Percentiles rank a stretch among this genome's conserved stretches.
Evolutionary conservation across 2,113 vertebrate genomes (phyloP).

Genomic region (Rhinichthys klamathensis): DNA sequence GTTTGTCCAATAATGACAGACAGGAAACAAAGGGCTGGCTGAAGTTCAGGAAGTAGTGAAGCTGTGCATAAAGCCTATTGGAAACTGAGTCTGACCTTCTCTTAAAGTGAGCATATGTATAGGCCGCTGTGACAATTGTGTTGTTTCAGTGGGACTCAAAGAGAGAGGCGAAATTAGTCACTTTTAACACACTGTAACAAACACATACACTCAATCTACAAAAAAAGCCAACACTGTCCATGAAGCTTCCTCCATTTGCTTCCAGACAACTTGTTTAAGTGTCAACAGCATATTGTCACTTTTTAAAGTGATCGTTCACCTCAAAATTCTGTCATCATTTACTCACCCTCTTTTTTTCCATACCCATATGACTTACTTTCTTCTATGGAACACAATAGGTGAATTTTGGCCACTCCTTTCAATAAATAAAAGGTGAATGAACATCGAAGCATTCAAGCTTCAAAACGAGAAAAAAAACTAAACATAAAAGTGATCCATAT

Average conservation of each 20-base stretch:
- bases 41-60: too few species aligned
- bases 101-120: background rate
- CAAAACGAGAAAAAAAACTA: background rate
- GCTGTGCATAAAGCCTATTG: too few species aligned
- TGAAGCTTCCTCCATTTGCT: background rate
- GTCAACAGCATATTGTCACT: background rate
- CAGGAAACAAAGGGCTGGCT: too few species aligned
- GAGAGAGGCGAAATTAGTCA: background rate
- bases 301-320: background rate
- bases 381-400: background rate
- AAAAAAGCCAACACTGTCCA: background rate
- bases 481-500: background rate
- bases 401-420: background rate
- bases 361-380: background rate
- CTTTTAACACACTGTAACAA: background rate
- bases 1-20: too few species aligned
- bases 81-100: background rate
- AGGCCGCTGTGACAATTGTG: background rate
- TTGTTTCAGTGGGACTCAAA: slow-evolving; percentile 9
- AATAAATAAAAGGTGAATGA: background rate
- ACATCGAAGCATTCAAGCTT: background rate
- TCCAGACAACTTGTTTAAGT: background rate
- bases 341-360: background rate
- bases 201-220: background rate
- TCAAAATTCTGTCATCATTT: background rate